Evolutionary conservation across 2,113 vertebrate species (phyloP), one percentile per base, ranked within the genome.

Genomic region (Leiothrix lutea): DNA sequence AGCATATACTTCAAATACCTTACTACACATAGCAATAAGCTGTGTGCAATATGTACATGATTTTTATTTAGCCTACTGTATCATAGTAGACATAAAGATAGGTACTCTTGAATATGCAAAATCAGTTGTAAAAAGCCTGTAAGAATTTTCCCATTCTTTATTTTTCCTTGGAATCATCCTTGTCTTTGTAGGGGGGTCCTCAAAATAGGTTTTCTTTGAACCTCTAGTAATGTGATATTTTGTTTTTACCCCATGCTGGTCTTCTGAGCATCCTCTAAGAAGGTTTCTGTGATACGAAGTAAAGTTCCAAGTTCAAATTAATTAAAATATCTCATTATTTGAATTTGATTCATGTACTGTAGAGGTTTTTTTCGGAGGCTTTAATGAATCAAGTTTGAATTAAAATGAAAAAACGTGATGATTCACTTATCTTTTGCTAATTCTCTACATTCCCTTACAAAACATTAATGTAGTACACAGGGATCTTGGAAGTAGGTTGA

Each of bases 261-360:
- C 50, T 89, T 90, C 81, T 92, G 74, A 96, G 66, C 47, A 77
- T 94, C 58, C 38, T 80, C 56, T 65, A 50, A 95, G 86, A 94
- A 87, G 58, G 26, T 81, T 94, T 95, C 50, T 94, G 53, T 90
- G 81, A 94, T 95, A 38, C 45, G 21, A 87, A 91, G 40, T 85
- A 65, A 82, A 92, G 89, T 95, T 92, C 74, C 53, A 64, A 72
- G 78, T 90, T 95, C 85, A 94, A 82, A 94, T 87, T 93, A 96
- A 90, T 95, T 94, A 95, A 93, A 94, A 88, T 87, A 80, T 44
- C 58, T 96, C 42, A 82, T 95, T 89, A 92, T 87, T 92, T 95
- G 80, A 61, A 72, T 81, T 70, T 72, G 66, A 80, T 93, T 89
- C 53, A 44, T 72, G 45, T 91, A 24, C 28, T 40, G 29, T 64